Base-by-base conservation (phyloP, 2,888 invertebrate genomes). In the Xanthia icteritia region DNA sequence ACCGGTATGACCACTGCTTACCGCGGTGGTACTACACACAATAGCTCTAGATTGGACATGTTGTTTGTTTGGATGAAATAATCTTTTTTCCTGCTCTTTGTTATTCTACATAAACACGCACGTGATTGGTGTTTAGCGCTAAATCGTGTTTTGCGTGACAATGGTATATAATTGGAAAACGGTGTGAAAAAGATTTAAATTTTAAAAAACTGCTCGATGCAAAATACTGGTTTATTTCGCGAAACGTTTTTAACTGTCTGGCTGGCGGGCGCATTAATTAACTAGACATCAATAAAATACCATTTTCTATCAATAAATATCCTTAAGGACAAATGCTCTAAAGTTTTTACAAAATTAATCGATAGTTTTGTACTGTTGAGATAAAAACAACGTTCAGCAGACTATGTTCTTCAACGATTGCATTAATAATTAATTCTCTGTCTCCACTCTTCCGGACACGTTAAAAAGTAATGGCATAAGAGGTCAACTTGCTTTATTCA, bases 11-110 rank as follows among this genome's bases (percentile, higher is more conserved):
- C 82, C 84, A 73, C 72, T 84, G 74, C 78, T 83, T 79, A 82
- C 78, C 84, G 83, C 65, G 69, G 82, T 81, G 82, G 82, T 79
- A 78, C 88, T 80, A 48, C 77, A 76, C 45, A 82, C 88, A 88
- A 85, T 85, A 84, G 79, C 81, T 78, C 75, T 73, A 70, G 66
- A 81, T 87, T 72, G 77, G 65, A 66, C 73, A 72, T 75, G 64
- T 77, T 77, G 73, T 69, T 81, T 75, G 81, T 77, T 73, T 73
- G 66, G 48, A 78, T 60, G 54, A 56, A 82, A 71, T 58, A 27
- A 45, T 69, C 27, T 56, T 76, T 81, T 79, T 80, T 68, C 61
- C 70, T 81, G 15, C 27, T 70, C 23, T 78, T 78, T 82, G 39
- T 63, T 78, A 51, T 82, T 73, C 51, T 27, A 78, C 54, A 78